Evolutionary conservation across 2,113 vertebrate species (phyloP).

Genomic region (Pelecanus crispus): DNA sequence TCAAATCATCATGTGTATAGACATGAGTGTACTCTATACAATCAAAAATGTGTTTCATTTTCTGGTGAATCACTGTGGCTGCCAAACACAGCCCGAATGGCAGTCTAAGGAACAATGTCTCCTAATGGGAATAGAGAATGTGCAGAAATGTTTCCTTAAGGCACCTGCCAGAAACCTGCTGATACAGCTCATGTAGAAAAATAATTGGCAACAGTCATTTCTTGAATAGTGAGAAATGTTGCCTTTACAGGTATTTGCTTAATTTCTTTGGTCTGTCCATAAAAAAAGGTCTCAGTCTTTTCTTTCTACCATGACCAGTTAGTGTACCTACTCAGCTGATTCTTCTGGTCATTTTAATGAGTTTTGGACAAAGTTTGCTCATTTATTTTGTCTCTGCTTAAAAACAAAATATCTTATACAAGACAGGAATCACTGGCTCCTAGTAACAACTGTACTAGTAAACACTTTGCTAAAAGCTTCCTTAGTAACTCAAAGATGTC

Average conservation of each 20-base stretch:
- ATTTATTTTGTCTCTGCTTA: background rate
- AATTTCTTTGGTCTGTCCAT: background rate
- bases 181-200: background rate
- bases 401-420: background rate
- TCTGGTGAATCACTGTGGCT: background rate
- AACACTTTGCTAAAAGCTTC: background rate
- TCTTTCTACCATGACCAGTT: background rate
- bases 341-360: background rate
- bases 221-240: background rate
- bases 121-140: background rate
- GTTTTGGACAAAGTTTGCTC: background rate
- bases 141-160: slow-evolving; percentile 2
- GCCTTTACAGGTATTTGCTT: background rate
- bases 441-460: background rate
- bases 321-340: background rate
- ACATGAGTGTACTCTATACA: background rate
- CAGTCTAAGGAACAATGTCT: background rate
- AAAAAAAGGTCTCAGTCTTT: background rate
- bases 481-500: background rate
- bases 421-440: background rate
- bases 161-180: slow-evolving; percentile 32
- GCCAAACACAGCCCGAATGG: slow-evolving; percentile 1
- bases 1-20: background rate
- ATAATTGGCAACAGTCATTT: background rate
- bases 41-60: slow-evolving; percentile 63